Evolutionary conservation across 2,888 invertebrate species (phyloP), one percentile per base, ranked within the genome.

Genomic region (Pammene aurita): DNA sequence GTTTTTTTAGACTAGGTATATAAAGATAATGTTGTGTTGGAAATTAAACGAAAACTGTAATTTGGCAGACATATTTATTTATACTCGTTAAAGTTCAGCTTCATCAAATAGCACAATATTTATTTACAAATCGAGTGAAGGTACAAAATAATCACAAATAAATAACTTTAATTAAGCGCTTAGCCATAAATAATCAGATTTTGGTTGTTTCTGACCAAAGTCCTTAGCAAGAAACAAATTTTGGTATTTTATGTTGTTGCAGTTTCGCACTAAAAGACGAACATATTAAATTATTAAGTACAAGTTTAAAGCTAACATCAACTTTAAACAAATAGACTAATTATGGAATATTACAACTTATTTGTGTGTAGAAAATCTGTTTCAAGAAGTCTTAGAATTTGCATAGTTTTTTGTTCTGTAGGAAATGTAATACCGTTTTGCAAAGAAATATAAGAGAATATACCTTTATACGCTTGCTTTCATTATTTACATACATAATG

Each of bases 51-150:
- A 84, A 88, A 84, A 81, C 77, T 81, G 74, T 88, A 87, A 92
- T 92, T 92, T 92, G 92, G 92, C 92, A 92, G 92, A 92, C 90
- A 90, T 91, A 90, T 92, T 92, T 91, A 91, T 90, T 92, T 86
- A 88, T 91, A 92, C 88, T 89, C 85, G 87, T 88, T 88, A 88
- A 90, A 88, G 82, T 87, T 88, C 89, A 92, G 90, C 90, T 84
- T 86, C 84, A 82, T 88, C 87, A 85, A 85, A 87, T 88, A 90
- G 91, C 89, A 87, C 83, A 84, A 86, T 78, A 75, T 83, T 84
- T 91, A 92, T 92, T 86, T 92, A 92, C 92, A 92, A 85, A 84
- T 86, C 82, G 81, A 88, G 84, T 86, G 84, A 90, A 88, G 87
- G 86, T 89, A 87, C 85, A 78, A 87, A 88, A 87, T 84, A 88